Evolutionary conservation across 30 jellyfish, hydroid and myxozoan genomes (phyloP).

Genomic region (Hydractinia echinata): DNA sequence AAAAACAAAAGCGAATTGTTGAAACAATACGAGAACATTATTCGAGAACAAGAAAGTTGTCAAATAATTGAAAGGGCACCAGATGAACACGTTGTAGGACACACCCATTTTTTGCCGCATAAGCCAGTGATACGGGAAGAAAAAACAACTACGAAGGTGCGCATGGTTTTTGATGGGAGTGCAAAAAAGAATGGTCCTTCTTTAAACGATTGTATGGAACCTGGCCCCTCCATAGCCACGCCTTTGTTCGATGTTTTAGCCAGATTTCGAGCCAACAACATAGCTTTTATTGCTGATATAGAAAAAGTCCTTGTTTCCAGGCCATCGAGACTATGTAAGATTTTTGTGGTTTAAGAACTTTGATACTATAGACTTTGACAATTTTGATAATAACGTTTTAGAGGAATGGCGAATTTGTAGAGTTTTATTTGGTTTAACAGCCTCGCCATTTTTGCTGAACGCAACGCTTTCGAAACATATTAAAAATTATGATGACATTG

Average conservation of each 20-base stretch:
- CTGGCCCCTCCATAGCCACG: too few relatives aligned
- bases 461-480: conserved; percentile 6
- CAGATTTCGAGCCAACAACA: not conserved
- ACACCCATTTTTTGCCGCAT: too few relatives aligned
- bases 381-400: not conserved
- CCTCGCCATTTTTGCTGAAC: conserved; percentile 14
- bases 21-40: too few relatives aligned
- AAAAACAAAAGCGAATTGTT: too few relatives aligned
- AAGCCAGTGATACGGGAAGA: too few relatives aligned
- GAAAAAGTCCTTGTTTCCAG: not conserved
- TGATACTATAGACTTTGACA: not conserved
- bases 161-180: too few relatives aligned
- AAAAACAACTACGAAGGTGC: too few relatives aligned
- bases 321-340: not conserved
- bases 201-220: too few relatives aligned
- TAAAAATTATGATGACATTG: not conserved
- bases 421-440: conserved; percentile 9
- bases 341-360: not conserved
- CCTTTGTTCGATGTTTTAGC: not conserved
- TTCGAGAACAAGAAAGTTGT: too few relatives aligned
- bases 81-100: too few relatives aligned
- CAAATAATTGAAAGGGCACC: too few relatives aligned
- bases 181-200: too few relatives aligned
- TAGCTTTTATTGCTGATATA: conserved; percentile 13
- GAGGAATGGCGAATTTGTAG: conserved; percentile 2